Evolutionary conservation across 2,113 vertebrate genomes (phyloP), one percentile per base, ranked within the genome.

Genomic region (Arizona elegans): DNA sequence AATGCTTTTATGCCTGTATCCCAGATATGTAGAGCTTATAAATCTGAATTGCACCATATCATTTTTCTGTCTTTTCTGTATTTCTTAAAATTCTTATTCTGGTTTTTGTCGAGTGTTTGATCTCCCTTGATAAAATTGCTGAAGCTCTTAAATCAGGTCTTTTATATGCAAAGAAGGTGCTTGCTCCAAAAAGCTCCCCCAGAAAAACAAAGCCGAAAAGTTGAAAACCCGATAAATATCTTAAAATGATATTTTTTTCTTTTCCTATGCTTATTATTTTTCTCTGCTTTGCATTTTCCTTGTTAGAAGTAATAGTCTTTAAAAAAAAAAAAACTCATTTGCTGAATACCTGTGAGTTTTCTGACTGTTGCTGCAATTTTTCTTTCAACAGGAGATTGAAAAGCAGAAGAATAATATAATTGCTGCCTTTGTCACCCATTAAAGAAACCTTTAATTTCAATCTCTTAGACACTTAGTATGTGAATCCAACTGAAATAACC

Each of bases 91-190:
- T 55, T 54, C 43, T 90, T 33, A 62, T n/a, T 90, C 92, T 53
- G 50, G 33, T 90, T 8, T 65, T 56, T 86, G 47, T 81, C 21
- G 70, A 81, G 43, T 90, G 86, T 81, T 90, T 93, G 75, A 93
- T 21, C 88, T 43, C 17, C 13, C 47, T 93, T 50, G 59, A 26
- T 93, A 75, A 92, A 92, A 92, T 65, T 3, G 56, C 38, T 29
- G 50, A 29, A 65, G 75, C 56, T 90, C 70, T 92, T 90, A 59
- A 86, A 53, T 93, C 88, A 3, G 24, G 89, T 93, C 47, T 93
- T 93, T 86, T 90, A 81, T 75, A 93, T 86, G 75, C 92, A 43
- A 26, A 90, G 70, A 90, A 90, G 43, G 26, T 21, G 8, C 88
- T 3, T 86, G 26, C 29, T 59, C 53, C 9, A 53, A 53, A 11